Base-by-base conservation (phyloP, 2,113 vertebrate species). In the Tragelaphus scriptus region DNA sequence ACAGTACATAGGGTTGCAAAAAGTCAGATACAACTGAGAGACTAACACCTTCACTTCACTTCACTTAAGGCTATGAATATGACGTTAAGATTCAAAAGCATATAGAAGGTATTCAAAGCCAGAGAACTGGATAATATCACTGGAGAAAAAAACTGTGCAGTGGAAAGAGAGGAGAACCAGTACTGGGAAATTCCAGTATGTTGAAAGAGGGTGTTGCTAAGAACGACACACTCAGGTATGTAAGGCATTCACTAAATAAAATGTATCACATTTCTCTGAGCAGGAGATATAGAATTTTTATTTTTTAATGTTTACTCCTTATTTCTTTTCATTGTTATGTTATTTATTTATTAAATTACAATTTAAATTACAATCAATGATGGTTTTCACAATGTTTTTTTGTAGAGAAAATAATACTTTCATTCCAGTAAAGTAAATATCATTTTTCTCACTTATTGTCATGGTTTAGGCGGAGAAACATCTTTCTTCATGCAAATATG, bases 361-460 rank as follows among this genome's bases (percentile, higher is more conserved):
- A 75, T 44, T 68, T 56, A 21, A 65, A 32, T 65, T 56, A 87
- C 13, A 93, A n/a, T 55, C 84, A 79, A 44, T 4, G 12, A 17
- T 71, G 75, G 10, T 28, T 96, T 95, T 77, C 55, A 75, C 71
- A 81, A 56, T 21, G 51, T 12, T 8, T 36, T 36, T 96, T 86
- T 55, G 6, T 59, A 95, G 55, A 90, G 84, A 82, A 88, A 82
- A 68, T n/a, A 84, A 53, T n/a, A 65, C 15, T 87, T 95, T 90
- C 47, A 26, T 92, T 82, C 49, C 61, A 63, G 40, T 8, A 65
- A 82, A 68, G 26, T 94, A 89, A 95, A 59, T 11, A 84, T 56
- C 36, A 75, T 93, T 93, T 90, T 96, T 94, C 56, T 91, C 58
- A 58, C 58, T 84, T 95, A 90, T 88, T 68, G 32, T 32, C 56